These are phyloP conservation scores for Graphium colonna DNA, from an alignment of 2,888 invertebrate species.

Conservation along the genomic window DNA sequence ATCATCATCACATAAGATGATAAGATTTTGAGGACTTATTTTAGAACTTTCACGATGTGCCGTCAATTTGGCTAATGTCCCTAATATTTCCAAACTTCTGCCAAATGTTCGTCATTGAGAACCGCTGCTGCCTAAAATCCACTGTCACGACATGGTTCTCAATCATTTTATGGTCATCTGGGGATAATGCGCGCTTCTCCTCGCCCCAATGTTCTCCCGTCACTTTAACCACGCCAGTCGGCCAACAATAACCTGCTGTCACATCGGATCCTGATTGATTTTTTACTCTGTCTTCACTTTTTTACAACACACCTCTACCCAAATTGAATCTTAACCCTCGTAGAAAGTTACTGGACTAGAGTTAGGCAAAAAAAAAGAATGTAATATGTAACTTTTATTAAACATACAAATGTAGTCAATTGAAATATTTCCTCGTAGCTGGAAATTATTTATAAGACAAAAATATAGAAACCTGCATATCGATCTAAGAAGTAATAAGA, in stretches of 20 bases:
- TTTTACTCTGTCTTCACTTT: slow-evolving; percentile 51
- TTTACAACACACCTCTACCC: slow-evolving; percentile 42
- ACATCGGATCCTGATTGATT: slow-evolving; percentile 74
- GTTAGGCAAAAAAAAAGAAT: too few relatives aligned
- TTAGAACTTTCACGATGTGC: too few relatives aligned
- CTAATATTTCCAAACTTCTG: not conserved
- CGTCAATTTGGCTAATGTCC: too few relatives aligned
- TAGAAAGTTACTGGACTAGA: slow-evolving; percentile 17
- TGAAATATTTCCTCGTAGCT: too few relatives aligned
- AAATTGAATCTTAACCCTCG: slow-evolving; percentile 63
- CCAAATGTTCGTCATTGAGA: slow-evolving; percentile 36
- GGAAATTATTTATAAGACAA: too few relatives aligned
- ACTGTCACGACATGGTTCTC: slow-evolving; percentile 34
- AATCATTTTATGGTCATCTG: slow-evolving; percentile 57
- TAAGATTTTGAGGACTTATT: too few relatives aligned
- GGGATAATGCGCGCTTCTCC: slow-evolving; percentile 63
- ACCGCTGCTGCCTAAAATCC: slow-evolving; percentile 37
- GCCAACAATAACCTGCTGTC: slow-evolving; percentile 64
- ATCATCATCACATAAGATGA: too few relatives aligned
- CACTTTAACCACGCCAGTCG: slow-evolving; percentile 67
- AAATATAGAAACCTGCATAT: too few relatives aligned
- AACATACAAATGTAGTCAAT: too few relatives aligned
- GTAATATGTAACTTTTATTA: too few relatives aligned
- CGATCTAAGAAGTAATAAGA: too few relatives aligned
- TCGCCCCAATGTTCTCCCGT: slow-evolving; percentile 61